Evolutionary conservation across 2,888 invertebrate species (phyloP).

Genomic region (Icerya purchasi): DNA sequence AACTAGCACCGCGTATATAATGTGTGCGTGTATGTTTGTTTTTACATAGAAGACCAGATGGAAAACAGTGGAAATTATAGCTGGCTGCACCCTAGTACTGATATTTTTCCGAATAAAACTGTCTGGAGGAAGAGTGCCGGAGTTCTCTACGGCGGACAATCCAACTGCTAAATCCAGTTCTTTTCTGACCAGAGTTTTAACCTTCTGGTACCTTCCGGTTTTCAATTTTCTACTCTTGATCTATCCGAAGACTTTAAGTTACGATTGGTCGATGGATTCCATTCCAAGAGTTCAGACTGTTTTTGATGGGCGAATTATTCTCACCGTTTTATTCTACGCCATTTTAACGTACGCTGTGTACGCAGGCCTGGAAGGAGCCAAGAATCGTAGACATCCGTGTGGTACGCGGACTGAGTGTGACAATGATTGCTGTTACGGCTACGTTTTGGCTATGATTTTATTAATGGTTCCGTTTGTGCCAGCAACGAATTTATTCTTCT

Average conservation of each 20-base stretch:
- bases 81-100: conserved; percentile 24
- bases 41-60: conserved; percentile 6
- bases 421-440: too few species aligned
- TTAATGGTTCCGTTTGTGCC: conserved; percentile 80
- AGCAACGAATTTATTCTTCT: conserved; percentile 84
- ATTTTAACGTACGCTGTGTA: too few species aligned
- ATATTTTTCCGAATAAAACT: conserved; percentile 54
- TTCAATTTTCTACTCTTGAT: conserved; percentile 70
- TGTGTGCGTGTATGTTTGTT: too few species aligned
- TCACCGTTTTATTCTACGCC: conserved; percentile 51
- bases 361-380: too few species aligned
- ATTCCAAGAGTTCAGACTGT: conserved; percentile 61
- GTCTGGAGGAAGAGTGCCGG: conserved; percentile 44
- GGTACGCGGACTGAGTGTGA: too few species aligned
- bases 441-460: conserved; percentile 32
- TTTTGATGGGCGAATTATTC: conserved; percentile 54
- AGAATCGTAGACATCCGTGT: too few species aligned
- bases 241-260: conserved; percentile 70
- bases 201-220: conserved; percentile 74
- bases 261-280: conserved; percentile 97
- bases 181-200: conserved; percentile 55
- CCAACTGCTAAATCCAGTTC: conserved; percentile 70
- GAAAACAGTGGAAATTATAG: conserved; percentile 12
- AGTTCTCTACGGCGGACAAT: conserved; percentile 85
- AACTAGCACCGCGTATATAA: too few species aligned